Evolutionary conservation across 2,888 invertebrate genomes (phyloP), one percentile per base, ranked within the genome.

Genomic region (Chironomus tentans): DNA sequence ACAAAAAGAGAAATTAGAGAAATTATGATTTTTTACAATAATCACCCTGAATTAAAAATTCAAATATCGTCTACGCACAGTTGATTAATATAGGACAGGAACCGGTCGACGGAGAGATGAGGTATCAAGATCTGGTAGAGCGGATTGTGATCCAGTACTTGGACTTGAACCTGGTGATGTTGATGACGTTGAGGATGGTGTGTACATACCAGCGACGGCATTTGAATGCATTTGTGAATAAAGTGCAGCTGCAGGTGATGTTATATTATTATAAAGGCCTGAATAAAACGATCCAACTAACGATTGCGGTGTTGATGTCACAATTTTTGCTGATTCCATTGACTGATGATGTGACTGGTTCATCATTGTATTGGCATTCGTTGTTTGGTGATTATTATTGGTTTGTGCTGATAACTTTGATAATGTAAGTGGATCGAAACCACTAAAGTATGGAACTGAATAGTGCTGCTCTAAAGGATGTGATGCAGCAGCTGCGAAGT

Each of bases 401-500:
- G 77, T 84, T 83, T 68, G 76, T 15, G 48, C 50, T 47, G 75
- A 68, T 65, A 84, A 79, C 79, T 84, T 84, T 5, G 83, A 83
- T 22, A 84, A 78, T 0, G 84, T 82, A 68, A 84, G 77, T 0
- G 83, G 84, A 79, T 84, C 84, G 71, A 84, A 84, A 47, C 84
- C 83, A 2, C 84, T 82, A 77, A 84, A 84, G 77, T 84, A 84
- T 50, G 84, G 84, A 77, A 84, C 82, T 46, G 84, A 82, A 77
- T 84, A 84, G n/a, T 83, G 81, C 87, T 91, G 79, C 85, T 88
- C 83, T 87, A 88, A 82, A 88, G 88, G 77, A 89, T 84, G 77
- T 87, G 88, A 90, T 70, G 92, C 90, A 28, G 92, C 90, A 28
- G 92, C 90, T 70, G 91, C 91, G 83, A 93, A 93, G 83, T 93